Base-by-base conservation (phyloP, 1,140 invertebrate genomes). In the Eueides isabella region DNA sequence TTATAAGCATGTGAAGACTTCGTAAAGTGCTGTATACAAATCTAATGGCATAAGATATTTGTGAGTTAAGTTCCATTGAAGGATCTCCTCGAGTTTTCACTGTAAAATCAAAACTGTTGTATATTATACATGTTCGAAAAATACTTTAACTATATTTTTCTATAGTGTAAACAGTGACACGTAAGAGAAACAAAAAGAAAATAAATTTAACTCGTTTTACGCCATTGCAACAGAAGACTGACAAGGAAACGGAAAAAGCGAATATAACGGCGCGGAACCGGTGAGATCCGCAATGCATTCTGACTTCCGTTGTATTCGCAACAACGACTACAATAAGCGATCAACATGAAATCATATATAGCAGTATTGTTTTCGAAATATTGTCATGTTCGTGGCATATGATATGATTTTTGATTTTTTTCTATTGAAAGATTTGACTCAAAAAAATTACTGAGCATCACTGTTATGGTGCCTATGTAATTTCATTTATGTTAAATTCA, bases 191-290 rank as follows among this genome's bases (percentile, higher is more conserved):
- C 28, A 63, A 31, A 30, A 29, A 63, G 26, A n/a, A 29, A 14
- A 30, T 16, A n/a, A 63, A 29, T 12, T 29, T 14, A 12, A 44
- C 55, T 28, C 55, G 23, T 61, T 61, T 6, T 61, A 61, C 28
- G 19, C 19, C 44, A 62, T 61, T 61, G 68, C 73, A 79, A 72
- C 64, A 73, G 62, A 38, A 38, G 35, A 38, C 35, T 78, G 82
- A 83, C 77, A 80, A 75, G 76, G 38, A 28, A 76, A 72, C 84
- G 85, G 85, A 83, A 72, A n/a, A 77, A 76, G 78, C 72, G 73
- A 68, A 75, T 72, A 76, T 79, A 79, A 74, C 78, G 72, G 67
- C 38, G 62, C 78, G 78, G 78, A 68, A 68, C 67, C 44, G 44
- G 67, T 16, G 67, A 48, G 67, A 68, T 68, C 67, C 44, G 48